Base-by-base conservation (phyloP, 2,797 vertebrate genomes). In the Hyperoplus immaculatus region DNA sequence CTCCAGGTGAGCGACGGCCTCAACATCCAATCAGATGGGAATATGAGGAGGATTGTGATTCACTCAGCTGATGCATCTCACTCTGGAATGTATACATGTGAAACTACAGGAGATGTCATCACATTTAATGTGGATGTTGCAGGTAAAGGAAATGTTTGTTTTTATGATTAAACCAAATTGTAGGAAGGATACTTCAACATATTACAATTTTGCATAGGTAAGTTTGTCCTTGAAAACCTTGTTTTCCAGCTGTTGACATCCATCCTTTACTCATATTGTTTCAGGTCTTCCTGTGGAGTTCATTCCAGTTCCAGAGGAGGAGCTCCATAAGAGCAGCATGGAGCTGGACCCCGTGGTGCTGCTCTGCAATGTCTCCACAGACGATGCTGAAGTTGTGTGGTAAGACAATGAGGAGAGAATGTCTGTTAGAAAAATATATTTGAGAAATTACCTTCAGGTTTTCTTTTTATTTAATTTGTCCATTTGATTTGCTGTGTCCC, bases 311-410 rank as follows among this genome's bases (percentile, higher is more conserved):
- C 62, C 88, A 13, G 78, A 91, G 15, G 94, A 94, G 36, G 94
- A 96, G 12, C 92, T 89, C 9, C 90, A 94, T 21, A 96, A 95
- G 89, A 94, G 77, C 60, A 88, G 91, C 77, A 92, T 95, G 92
- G 95, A 95, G 85, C 83, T 95, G 82, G 94, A 96, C 75, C 95
- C 96, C 0, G 96, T 97, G 83, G 95, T 96, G 41, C 94, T 97
- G 74, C 87, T 93, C 58, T 97, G 97, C 18, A 94, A 97, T 39
- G 91, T 97, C 60, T 97, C 95, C 1, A 81, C 82, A 45, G 92
- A 94, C 0, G 95, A 96, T 11, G 94, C 93, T 1, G 65, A 84
- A 0, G 92, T 93, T 2, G 63, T 49, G 64, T 98, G 97, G 97
- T 95, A 76, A 68, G 86, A 56, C 0, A 3, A 66, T 10, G 4